phyloP scores from a whole-genome alignment of 2,888 invertebrate species.

The Leistus spinibarbis region DNA sequence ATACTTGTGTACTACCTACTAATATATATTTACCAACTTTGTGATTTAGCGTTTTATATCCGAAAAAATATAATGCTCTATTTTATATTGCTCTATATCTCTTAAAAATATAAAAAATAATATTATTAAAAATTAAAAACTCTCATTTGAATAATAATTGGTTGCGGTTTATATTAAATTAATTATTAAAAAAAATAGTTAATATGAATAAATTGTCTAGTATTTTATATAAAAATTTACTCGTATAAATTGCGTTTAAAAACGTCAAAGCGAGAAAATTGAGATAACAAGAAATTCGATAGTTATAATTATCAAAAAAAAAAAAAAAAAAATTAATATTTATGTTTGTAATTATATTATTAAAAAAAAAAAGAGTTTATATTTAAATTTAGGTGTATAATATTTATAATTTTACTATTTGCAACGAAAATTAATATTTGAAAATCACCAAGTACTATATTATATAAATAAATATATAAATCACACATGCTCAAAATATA shows the following conservation, averaged over 20 bases:
- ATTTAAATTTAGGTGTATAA: conserved; percentile 26
- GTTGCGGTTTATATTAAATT: conserved; percentile 49
- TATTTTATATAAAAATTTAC: conserved; percentile 36
- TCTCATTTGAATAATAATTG: conserved; percentile 43
- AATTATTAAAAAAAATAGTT: conserved; percentile 18
- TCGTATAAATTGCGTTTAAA: conserved; percentile 22
- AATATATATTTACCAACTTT: conserved; percentile 33
- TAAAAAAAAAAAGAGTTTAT: conserved; percentile 14
- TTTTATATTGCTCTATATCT: conserved; percentile 39
- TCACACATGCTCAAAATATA: conserved; percentile 34
- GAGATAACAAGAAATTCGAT: neutral
- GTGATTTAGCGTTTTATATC: conserved; percentile 40
- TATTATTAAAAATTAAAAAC: conserved; percentile 1
- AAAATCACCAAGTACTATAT: conserved; percentile 33
- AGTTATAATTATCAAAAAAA: neutral
- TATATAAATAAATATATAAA: conserved; percentile 13
- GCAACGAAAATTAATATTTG: conserved; percentile 32
- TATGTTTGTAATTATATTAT: conserved; percentile 9
- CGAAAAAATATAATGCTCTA: conserved; percentile 35
- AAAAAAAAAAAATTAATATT: neutral
- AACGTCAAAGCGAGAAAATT: conserved; percentile 6
- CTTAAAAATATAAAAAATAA: conserved; percentile 14
- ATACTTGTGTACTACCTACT: conserved; percentile 31
- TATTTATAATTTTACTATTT: conserved; percentile 28
- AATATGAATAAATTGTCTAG: conserved; percentile 38